Conservation (phyloP, 2,888 invertebrate species). For the Cerastis leucographa region DNA sequence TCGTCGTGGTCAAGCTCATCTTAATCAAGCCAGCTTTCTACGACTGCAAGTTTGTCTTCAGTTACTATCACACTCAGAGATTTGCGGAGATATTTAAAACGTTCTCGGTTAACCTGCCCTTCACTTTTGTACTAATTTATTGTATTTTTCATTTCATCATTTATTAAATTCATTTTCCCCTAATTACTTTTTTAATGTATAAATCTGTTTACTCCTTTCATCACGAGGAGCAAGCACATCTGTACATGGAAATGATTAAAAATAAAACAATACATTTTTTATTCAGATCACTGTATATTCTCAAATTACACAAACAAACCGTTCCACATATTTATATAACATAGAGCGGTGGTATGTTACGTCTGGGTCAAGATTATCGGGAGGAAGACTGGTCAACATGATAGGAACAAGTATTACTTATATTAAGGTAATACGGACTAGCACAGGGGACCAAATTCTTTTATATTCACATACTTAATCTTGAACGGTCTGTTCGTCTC, state of each 20-base stretch:
- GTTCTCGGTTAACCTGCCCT: too few species aligned
- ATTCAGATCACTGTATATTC: conserved; percentile 18
- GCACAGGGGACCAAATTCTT: background rate
- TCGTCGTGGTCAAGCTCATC: too few species aligned
- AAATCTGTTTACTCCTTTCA: too few species aligned
- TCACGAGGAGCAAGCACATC: too few species aligned
- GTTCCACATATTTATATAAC: background rate
- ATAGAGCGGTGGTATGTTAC: background rate
- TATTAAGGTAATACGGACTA: background rate
- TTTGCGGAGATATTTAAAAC: too few species aligned
- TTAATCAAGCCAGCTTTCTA: too few species aligned
- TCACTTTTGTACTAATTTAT: too few species aligned
- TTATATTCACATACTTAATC: background rate
- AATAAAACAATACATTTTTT: background rate
- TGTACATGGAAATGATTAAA: background rate
- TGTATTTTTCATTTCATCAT: too few species aligned
- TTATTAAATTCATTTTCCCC: too few species aligned
- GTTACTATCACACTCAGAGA: too few species aligned
- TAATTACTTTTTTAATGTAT: too few species aligned
- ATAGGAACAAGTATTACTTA: background rate
- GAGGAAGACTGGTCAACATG: background rate
- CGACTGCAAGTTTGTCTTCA: too few species aligned
- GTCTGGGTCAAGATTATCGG: background rate
- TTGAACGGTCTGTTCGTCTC: background rate
- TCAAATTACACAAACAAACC: background rate